Evolutionary conservation across 92 coral and sea anemone genomes (phyloP), one percentile per base, ranked within the genome.

Genomic region (Isaurus tuberculatus): DNA sequence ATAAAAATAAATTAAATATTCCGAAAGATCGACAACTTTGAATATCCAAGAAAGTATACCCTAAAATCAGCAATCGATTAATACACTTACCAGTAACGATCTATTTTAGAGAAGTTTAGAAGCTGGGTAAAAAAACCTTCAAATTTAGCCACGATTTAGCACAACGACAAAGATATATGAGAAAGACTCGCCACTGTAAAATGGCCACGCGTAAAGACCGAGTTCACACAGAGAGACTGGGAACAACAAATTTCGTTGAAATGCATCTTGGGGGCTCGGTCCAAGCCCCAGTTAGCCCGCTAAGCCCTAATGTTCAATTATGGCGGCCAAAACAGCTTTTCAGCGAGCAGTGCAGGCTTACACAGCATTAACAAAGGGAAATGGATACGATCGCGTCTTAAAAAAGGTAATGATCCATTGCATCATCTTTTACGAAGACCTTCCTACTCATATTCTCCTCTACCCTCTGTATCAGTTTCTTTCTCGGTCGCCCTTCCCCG

Each of bases 401-500:
- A 77, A 55, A 57, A 77, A 77, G 70, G 82, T 77, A 20, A 55
- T n/a, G n/a, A n/a, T n/a, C n/a, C n/a, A n/a, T n/a, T n/a, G n/a
- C n/a, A n/a, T n/a, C n/a, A n/a, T n/a, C n/a, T n/a, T n/a, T n/a
- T n/a, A n/a, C n/a, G n/a, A n/a, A n/a, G n/a, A n/a, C n/a, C n/a
- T n/a, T n/a, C n/a, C n/a, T n/a, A n/a, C n/a, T n/a, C n/a, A n/a
- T n/a, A n/a, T n/a, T n/a, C n/a, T n/a, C n/a, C n/a, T n/a, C n/a
- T n/a, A n/a, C n/a, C n/a, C n/a, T n/a, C n/a, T n/a, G n/a, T n/a
- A n/a, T n/a, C n/a, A n/a, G n/a, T n/a, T n/a, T n/a, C n/a, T n/a
- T n/a, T n/a, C n/a, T n/a, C n/a, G n/a, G n/a, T n/a, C n/a, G n/a
- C n/a, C n/a, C n/a, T n/a, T n/a, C n/a, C n/a, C n/a, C n/a, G n/a